phyloP scores from a whole-genome alignment of 2,888 invertebrate species.

The Epiblema foenella region DNA sequence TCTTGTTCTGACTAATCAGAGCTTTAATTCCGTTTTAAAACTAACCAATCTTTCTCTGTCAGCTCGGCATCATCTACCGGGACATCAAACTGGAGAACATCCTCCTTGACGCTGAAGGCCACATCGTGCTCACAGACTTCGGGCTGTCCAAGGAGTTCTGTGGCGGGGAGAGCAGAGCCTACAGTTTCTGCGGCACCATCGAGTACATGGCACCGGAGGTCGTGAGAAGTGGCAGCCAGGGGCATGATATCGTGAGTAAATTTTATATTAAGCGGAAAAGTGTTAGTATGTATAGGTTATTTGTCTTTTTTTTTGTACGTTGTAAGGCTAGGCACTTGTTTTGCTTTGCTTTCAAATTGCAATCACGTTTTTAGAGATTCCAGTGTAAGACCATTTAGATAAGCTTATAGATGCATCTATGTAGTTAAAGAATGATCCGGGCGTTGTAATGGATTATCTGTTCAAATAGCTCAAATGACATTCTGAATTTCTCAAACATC shows the following conservation, averaged over 20 bases:
- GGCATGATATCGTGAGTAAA: constrained; percentile 96
- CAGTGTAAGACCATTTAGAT: not conserved
- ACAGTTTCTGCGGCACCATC: constrained; percentile 99
- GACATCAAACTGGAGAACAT: constrained; percentile 99
- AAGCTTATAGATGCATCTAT: not conserved
- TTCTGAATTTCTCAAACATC: too few relatives aligned
- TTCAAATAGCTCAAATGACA: too few relatives aligned
- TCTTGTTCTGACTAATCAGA: too few relatives aligned
- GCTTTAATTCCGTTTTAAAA: too few relatives aligned
- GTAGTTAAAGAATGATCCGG: too few relatives aligned
- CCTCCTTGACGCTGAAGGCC: constrained; percentile 96
- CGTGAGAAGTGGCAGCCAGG: constrained; percentile 92
- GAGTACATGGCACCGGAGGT: constrained; percentile 99
- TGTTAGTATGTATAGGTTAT: not conserved
- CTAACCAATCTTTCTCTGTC: constrained; percentile 55
- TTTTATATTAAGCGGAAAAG: not conserved
- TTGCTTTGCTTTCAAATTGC: not conserved
- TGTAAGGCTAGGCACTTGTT: not conserved
- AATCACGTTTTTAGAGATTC: not conserved
- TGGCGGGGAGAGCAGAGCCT: constrained; percentile 90
- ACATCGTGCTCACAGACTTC: constrained; percentile 98
- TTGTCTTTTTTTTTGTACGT: not conserved
- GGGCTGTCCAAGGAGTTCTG: constrained; percentile 98
- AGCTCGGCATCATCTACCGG: constrained; percentile 98
- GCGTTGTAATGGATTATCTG: too few relatives aligned